Base-by-base conservation (phyloP, 2,888 invertebrate species). In the Tholera decimalis region DNA sequence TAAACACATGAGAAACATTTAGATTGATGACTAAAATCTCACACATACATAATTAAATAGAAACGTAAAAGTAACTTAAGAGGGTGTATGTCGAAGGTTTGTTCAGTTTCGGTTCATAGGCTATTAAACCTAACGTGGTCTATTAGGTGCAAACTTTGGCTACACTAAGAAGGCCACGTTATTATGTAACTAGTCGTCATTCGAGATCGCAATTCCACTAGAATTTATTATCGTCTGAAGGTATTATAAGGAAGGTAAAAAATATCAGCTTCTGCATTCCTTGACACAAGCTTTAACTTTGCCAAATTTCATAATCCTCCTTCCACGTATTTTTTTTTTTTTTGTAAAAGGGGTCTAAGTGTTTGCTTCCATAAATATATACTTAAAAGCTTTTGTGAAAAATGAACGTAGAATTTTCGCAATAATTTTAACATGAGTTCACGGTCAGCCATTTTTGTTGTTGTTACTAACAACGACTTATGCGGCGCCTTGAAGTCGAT, bases 401-500 rank as follows among this genome's bases (percentile, higher is more conserved):
- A 58, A 37, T 22, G 26, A 51, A 8, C n/a, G 18, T 22, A 15
- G 28, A 37, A 49, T 61, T 61, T 54, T 69, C 2, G n/a, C 49
- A 33, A 47, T 53, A 53, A 66, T 9, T 49, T 44, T 20, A 43
- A 4, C n/a, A 8, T 2, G 5, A 43, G 39, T 35, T 67, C 46
- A 37, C 20, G 22, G 53, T 49, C 26, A 18, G 49, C 20, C 8
- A 30, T 61, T 70, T 61, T 39, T 55, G 18, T 53, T 67, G 51
- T 56, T 62, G 54, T 30, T 51, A 44, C 51, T n/a, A 15, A 44
- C 51, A n/a, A 15, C n/a, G 20, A 30, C 43, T 33, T n/a, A 13
- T 15, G 24, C 20, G 73, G 73, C 61, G 61, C 55, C 73, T 11
- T 22, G 3, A 11, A 53, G 67, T 49, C 55, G 68, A 57, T 61